Base-by-base conservation (phyloP, 2,797 vertebrate genomes). In the Florisuga fusca region DNA sequence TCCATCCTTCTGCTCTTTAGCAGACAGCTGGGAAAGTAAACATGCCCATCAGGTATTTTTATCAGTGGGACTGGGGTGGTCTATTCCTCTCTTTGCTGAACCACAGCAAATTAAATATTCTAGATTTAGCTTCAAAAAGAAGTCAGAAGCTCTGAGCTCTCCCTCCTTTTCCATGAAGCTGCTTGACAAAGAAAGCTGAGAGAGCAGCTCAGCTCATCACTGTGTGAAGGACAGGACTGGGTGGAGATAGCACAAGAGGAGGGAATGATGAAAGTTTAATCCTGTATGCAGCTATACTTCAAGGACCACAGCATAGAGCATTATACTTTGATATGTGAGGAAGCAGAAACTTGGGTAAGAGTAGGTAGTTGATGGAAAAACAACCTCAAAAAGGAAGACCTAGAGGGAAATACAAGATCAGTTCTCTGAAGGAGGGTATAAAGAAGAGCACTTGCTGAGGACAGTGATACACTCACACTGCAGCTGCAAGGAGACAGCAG, bases 191-290 rank as follows among this genome's bases (percentile, higher is more conserved):
- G 15, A 25, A 90, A 94, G 48, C 33, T 6, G 0, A 41, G 38
- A 46, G n/a, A 59, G 12, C 86, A 80, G 50, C 21, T 34, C 23
- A 57, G 5, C 21, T 66, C 36, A n/a, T 7, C 0, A 0, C 23
- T 38, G 11, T 22, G 43, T 89, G 59, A 86, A 78, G 21, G 36
- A 58, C 1, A 0, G 18, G 33, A 48, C 20, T 33, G 23, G 8
- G 64, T 0, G 8, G 45, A 71, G 7, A n/a, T 46, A 73, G 79
- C 1, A 51, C 7, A 21, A 26, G 2, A 77, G 27, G 15, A 75
- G 46, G 66, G 57, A 78, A 72, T 10, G 22, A 5, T 36, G 22
- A 9, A 73, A 68, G 12, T 58, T 67, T 33, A 58, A 22, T 67
- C 34, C 23, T 4, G 2, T 15, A 3, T 25, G 18, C 10, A 48